These are phyloP conservation scores for Drosophila infuscata DNA, from an alignment of 2,888 invertebrate species.

Conservation along the genomic window DNA sequence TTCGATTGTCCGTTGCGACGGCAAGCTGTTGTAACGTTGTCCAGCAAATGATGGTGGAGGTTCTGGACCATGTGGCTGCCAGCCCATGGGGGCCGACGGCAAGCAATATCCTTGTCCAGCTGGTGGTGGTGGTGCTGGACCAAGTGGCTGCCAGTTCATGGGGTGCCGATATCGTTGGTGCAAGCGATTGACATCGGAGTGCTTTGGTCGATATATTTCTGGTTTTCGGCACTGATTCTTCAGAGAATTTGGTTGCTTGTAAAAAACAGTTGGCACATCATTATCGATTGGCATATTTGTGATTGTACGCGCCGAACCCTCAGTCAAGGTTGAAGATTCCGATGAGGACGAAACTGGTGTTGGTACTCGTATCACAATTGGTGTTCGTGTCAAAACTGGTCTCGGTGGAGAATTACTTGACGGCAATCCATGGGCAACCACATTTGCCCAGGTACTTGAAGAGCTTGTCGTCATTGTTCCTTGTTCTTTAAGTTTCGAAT, in stretches of 20 bases:
- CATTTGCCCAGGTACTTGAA: constrained; percentile 34
- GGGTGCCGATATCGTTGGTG: not conserved
- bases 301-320: too few species aligned
- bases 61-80: not conserved
- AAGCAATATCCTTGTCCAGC: too few species aligned
- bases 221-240: not conserved
- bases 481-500: not conserved
- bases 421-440: constrained; percentile 33
- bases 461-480: not conserved
- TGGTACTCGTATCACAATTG: not conserved
- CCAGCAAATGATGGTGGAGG: not conserved
- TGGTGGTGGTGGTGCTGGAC: too few species aligned
- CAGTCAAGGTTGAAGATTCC: not conserved
- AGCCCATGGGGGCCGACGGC: not conserved
- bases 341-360: not conserved
- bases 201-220: too few species aligned
- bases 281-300: not conserved
- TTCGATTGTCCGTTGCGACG: not conserved
- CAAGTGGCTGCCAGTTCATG: too few species aligned
- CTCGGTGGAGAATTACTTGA: not conserved
- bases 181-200: not conserved
- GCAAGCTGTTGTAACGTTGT: not conserved
- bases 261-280: not conserved
- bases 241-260: not conserved
- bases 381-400: not conserved